Conservation (phyloP, 2,888 invertebrate species). For the Phortica magna region DNA sequence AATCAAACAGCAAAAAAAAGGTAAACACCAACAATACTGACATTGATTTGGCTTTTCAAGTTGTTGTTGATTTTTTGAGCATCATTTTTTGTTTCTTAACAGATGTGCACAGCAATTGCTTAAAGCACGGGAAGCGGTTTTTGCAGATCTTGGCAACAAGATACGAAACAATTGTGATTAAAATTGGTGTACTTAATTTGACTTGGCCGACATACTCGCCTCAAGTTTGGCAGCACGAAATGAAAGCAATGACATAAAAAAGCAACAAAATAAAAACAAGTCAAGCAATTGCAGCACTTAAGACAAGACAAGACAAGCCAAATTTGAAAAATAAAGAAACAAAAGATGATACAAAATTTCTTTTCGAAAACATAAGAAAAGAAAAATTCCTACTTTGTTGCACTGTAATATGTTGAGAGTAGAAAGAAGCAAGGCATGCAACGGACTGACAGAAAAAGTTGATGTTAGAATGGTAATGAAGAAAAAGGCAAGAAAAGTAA, state of each 20-base stretch:
- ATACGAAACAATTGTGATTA: background rate
- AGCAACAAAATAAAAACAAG: background rate
- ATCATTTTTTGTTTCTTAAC: background rate
- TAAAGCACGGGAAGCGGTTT: background rate
- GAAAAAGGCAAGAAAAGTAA: background rate
- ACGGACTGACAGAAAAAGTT: no score
- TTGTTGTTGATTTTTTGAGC: background rate
- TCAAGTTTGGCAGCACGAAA: background rate
- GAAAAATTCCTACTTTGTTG: background rate
- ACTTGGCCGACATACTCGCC: background rate
- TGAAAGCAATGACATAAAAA: background rate
- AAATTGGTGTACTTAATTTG: no score
- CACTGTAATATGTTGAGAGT: background rate
- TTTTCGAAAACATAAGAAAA: background rate
- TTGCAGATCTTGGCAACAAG: background rate
- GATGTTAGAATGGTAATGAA: background rate
- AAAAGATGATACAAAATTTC: background rate
- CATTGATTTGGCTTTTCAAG: background rate
- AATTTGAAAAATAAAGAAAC: background rate
- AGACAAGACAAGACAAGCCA: constrained; percentile 9
- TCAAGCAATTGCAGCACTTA: constrained; percentile 4
- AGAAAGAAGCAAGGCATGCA: no score
- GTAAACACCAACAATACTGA: background rate
- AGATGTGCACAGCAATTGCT: background rate
- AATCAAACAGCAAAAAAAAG: background rate